Conservation (phyloP, 2,888 invertebrate genomes). For the Drosophila paramelanica region DNA sequence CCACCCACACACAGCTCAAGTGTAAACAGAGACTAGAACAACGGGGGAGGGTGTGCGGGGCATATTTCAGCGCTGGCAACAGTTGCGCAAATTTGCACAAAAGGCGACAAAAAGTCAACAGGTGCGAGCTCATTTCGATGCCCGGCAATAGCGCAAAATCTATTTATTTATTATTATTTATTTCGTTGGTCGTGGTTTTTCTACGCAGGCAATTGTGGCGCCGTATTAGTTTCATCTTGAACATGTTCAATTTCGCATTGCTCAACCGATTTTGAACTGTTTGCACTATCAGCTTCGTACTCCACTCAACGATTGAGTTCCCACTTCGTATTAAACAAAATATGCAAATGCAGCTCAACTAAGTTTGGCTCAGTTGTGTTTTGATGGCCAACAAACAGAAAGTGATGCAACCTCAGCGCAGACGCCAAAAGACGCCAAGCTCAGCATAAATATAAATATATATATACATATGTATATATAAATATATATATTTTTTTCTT, state of each 20-base stretch:
- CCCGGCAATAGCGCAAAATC: constrained; percentile 49
- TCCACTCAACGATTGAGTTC: constrained; percentile 9
- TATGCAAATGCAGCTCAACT: constrained; percentile 47
- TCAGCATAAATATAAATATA: constrained; percentile 57
- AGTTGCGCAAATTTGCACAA: constrained; percentile 73
- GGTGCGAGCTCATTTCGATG: constrained; percentile 65
- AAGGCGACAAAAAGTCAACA: constrained; percentile 57
- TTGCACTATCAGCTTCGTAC: constrained; percentile 30
- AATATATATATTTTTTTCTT: constrained; percentile 1
- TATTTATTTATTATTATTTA: constrained; percentile 60
- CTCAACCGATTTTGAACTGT: constrained; percentile 48
- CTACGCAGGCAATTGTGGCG: constrained; percentile 32
- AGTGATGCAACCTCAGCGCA: constrained; percentile 59
- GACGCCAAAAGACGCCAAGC: constrained; percentile 42
- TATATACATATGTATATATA: neutral
- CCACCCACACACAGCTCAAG: neutral
- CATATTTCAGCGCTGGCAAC: constrained; percentile 39
- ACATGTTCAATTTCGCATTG: constrained; percentile 48
- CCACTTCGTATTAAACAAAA: constrained; percentile 34
- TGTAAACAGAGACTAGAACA: constrained; percentile 48
- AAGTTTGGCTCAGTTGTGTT: constrained; percentile 4
- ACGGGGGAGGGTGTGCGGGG: neutral
- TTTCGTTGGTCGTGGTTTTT: neutral
- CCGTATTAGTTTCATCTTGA: constrained; percentile 48
- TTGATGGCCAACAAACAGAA: constrained; percentile 40